These are phyloP conservation scores for Enteromius radiatus DNA, from an alignment of 2,797 vertebrate species.

Conservation along the genomic window DNA sequence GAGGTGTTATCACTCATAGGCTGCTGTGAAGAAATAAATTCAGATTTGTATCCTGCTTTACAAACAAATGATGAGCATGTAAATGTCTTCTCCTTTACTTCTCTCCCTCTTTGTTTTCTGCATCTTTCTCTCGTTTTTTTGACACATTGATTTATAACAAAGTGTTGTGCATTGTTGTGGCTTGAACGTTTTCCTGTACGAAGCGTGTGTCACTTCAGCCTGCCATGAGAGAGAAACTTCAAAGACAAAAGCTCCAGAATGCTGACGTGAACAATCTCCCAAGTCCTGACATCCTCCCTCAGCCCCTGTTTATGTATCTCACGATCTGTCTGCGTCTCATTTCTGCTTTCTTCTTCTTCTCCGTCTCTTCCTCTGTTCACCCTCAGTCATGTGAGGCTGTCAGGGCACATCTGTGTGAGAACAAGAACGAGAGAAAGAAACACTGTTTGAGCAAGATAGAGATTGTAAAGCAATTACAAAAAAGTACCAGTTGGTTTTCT, in stretches of 20 bases:
- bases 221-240: constrained; percentile 28
- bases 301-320: constrained; percentile 32
- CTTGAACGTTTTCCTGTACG: constrained; percentile 6
- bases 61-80: constrained; percentile 6
- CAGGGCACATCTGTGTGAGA: constrained; percentile 39
- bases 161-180: constrained; percentile 10
- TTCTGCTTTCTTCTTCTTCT: constrained; percentile 27
- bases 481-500: neutral
- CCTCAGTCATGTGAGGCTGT: constrained; percentile 43
- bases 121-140: constrained; percentile 9
- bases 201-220: neutral
- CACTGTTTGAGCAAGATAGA: constrained; percentile 12
- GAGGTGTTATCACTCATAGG: neutral
- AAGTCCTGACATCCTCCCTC: constrained; percentile 42
- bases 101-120: neutral
- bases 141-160: constrained; percentile 11
- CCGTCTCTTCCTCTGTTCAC: constrained; percentile 40
- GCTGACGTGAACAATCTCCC: constrained; percentile 39
- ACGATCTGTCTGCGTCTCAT: constrained; percentile 36
- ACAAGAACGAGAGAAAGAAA: constrained; percentile 21
- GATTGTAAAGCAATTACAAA: neutral
- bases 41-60: constrained; percentile 7
- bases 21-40: constrained; percentile 12
- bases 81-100: neutral
- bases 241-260: constrained; percentile 40